Evolutionary conservation across 2,797 vertebrate species (phyloP).

Genomic region (Amblyraja radiata): DNA sequence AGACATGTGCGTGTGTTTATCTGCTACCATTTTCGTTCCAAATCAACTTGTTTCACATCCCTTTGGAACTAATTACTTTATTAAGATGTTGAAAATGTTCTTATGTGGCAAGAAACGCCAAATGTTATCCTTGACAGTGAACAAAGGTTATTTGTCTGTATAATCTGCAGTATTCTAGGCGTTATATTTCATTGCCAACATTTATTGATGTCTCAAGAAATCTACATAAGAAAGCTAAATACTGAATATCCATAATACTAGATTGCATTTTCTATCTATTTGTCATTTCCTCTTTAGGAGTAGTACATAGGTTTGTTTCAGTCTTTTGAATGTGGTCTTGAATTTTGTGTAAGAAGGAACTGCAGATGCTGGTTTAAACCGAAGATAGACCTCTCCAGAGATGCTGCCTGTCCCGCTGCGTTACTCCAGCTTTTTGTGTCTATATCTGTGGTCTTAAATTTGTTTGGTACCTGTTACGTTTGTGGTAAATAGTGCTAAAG

Average conservation of each 20-base stretch:
- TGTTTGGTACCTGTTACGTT: constrained; percentile 42
- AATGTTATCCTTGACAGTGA: constrained; percentile 66
- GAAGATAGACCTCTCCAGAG: too few species aligned
- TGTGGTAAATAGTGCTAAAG: constrained; percentile 43
- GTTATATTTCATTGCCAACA: constrained; percentile 76
- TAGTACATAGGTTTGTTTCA: constrained; percentile 69
- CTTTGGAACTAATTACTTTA: constrained; percentile 72
- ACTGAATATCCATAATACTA: constrained; percentile 71
- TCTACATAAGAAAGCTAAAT: constrained; percentile 86
- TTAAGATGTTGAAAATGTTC: constrained; percentile 51
- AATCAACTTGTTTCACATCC: constrained; percentile 45
- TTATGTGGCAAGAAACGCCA: constrained; percentile 61
- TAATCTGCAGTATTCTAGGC: constrained; percentile 47
- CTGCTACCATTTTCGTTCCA: too few species aligned
- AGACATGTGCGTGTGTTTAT: too few species aligned
- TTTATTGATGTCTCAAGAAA: constrained; percentile 90
- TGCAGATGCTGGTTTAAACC: too few species aligned
- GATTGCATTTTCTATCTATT: constrained; percentile 92
- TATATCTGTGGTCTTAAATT: constrained; percentile 57
- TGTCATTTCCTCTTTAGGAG: constrained; percentile 75
- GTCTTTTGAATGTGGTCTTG: constrained; percentile 68
- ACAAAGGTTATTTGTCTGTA: constrained; percentile 49
- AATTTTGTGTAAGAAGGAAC: constrained; percentile 56
- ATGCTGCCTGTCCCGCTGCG: too few species aligned
- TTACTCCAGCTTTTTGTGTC: too few species aligned